Evolutionary conservation across 2,113 vertebrate species (phyloP).

Genomic region (Hiodon alosoides): DNA sequence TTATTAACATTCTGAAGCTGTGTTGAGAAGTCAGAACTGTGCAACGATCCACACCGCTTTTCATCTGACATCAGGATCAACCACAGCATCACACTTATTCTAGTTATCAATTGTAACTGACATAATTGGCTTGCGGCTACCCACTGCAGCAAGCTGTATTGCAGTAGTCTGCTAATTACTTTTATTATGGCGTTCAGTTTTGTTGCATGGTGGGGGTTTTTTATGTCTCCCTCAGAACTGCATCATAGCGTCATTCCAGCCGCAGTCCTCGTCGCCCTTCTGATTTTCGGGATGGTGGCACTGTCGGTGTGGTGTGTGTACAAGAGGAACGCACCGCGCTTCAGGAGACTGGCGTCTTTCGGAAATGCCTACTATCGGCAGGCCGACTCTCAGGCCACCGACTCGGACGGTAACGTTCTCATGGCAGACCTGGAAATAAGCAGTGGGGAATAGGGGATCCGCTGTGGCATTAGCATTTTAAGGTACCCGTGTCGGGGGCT

Average conservation of each 20-base stretch:
- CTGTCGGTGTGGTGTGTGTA: slow-evolving; percentile 64
- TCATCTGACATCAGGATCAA: too few relatives aligned
- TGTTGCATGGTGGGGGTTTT: too few relatives aligned
- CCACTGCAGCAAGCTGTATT: too few relatives aligned
- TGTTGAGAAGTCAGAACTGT: too few relatives aligned
- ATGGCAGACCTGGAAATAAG: slow-evolving; percentile 76
- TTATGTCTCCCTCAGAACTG: slow-evolving; percentile 60
- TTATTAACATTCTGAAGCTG: too few relatives aligned
- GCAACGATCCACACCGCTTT: too few relatives aligned
- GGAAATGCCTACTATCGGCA: slow-evolving; percentile 68
- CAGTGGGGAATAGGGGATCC: slow-evolving; percentile 51
- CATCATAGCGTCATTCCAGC: slow-evolving; percentile 58
- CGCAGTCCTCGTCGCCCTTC: slow-evolving; percentile 61
- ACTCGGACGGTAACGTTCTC: slow-evolving; percentile 80
- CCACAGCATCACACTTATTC: too few relatives aligned
- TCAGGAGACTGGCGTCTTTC: slow-evolving; percentile 56
- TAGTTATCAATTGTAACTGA: too few relatives aligned
- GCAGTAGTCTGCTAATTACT: too few relatives aligned
- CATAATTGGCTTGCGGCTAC: too few relatives aligned
- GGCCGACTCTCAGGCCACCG: slow-evolving; percentile 53
- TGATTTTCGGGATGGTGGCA: slow-evolving; percentile 61
- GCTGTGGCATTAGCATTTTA: background rate
- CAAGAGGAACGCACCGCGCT: slow-evolving; percentile 59
- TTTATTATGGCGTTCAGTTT: too few relatives aligned
- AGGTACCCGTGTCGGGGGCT: background rate